Conservation (phyloP, 2,113 vertebrate species). For the Apeltes quadracus region DNA sequence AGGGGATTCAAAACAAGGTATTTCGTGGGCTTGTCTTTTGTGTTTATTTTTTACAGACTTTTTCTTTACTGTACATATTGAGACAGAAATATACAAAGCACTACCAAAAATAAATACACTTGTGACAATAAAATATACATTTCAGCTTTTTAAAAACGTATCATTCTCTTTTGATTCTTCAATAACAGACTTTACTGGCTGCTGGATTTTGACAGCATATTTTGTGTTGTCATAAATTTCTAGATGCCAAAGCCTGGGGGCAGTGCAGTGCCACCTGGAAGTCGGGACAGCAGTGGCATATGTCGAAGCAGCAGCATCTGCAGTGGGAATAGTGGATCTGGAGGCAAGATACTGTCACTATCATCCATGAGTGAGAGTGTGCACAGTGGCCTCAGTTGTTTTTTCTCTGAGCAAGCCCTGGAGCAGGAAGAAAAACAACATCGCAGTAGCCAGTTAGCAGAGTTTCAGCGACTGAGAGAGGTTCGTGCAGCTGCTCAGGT, state of each 20-base stretch:
- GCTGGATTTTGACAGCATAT: not conserved
- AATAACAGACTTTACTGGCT: not conserved
- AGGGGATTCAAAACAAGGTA: too few species aligned
- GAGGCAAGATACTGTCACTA: conserved; percentile 86
- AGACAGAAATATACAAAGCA: too few species aligned
- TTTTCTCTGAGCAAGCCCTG: conserved; percentile 86
- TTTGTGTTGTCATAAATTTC: conserved; percentile 44
- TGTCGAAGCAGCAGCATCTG: conserved; percentile 75
- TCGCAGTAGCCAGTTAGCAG: conserved; percentile 79
- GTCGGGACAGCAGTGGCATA: conserved; percentile 51
- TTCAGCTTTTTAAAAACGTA: too few species aligned
- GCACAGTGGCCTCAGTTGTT: conserved; percentile 87
- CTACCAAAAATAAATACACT: too few species aligned
- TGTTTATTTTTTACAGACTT: too few species aligned
- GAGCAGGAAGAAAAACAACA: conserved; percentile 83
- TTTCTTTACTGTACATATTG: too few species aligned
- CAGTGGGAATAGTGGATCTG: conserved; percentile 55
- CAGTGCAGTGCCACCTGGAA: conserved; percentile 49
- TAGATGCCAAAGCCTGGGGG: conserved; percentile 73
- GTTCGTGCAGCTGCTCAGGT: conserved; percentile 88
- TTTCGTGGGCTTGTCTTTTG: too few species aligned
- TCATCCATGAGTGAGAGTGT: conserved; percentile 89
- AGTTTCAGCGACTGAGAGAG: conserved; percentile 86
- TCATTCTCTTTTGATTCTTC: too few species aligned
- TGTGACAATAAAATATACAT: too few species aligned